Percentiles rank a stretch among this genome's conserved stretches.
phyloP scores from a whole-genome alignment of 2,113 vertebrate genomes.

The Raja brachyura region DNA sequence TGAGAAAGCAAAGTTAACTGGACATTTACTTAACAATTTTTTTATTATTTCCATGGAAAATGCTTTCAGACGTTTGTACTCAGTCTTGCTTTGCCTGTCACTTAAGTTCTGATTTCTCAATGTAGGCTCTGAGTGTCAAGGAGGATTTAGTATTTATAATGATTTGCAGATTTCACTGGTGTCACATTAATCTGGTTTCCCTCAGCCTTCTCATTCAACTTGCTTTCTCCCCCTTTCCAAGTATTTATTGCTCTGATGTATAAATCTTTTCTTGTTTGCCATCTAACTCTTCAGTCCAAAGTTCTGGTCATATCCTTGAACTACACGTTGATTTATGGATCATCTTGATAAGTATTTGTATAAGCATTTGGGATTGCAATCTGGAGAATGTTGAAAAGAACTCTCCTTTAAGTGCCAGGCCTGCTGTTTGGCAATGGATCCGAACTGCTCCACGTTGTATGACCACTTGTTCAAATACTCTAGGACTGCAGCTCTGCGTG shows the following conservation, averaged over 20 bases:
- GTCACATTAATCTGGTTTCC: constrained; percentile 16
- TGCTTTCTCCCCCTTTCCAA: background rate
- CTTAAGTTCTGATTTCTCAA: background rate
- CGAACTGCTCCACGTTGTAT: background rate
- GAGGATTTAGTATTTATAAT: constrained; percentile 6
- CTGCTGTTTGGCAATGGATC: constrained; percentile 23
- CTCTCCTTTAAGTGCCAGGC: background rate
- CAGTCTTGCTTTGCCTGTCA: background rate
- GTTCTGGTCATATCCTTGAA: background rate
- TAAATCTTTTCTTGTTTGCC: constrained; percentile 21
- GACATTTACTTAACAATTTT: background rate
- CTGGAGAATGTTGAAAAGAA: background rate
- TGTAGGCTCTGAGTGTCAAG: background rate
- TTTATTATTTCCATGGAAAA: background rate
- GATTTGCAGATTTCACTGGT: constrained; percentile 17
- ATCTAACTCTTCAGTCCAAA: constrained; percentile 11
- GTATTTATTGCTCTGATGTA: background rate
- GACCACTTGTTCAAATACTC: background rate
- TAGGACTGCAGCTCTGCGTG: background rate
- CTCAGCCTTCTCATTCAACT: background rate
- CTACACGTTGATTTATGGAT: constrained; percentile 19
- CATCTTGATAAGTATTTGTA: background rate
- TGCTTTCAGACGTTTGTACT: background rate
- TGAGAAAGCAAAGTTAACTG: background rate
- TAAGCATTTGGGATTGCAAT: constrained; percentile 7